These are phyloP conservation scores for Vultur gryphus DNA, from an alignment of 2,797 vertebrate genomes.

Conservation along the genomic window DNA sequence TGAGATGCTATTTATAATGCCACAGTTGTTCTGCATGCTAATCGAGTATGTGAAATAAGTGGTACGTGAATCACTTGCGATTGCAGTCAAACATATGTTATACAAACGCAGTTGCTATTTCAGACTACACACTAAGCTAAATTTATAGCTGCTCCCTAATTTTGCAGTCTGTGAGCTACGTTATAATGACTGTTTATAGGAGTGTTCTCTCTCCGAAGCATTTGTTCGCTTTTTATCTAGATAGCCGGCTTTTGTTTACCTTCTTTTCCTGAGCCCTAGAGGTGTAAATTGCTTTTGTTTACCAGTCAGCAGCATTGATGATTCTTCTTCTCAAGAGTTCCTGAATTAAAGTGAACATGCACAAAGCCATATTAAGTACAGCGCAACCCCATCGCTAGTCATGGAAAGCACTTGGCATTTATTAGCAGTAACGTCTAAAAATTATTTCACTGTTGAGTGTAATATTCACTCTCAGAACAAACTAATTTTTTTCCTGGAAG, in stretches of 20 bases:
- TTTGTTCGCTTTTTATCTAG: slow-evolving; percentile 5
- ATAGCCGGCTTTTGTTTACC: not conserved
- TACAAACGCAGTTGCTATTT: slow-evolving; percentile 17
- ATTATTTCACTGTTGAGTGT: not conserved
- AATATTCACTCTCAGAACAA: not conserved
- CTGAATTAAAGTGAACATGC: not conserved
- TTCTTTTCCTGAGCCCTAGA: not conserved
- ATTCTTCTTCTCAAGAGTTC: not conserved
- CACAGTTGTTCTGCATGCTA: not conserved
- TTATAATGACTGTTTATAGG: not conserved
- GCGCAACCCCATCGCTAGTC: not conserved
- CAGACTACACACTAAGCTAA: not conserved
- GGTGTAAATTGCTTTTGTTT: not conserved
- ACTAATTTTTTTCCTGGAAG: not conserved
- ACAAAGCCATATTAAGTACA: not conserved
- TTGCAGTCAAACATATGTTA: not conserved
- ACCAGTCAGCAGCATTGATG: not conserved
- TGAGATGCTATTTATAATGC: not conserved
- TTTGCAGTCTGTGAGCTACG: not conserved
- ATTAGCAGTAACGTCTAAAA: not conserved
- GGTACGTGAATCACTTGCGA: not conserved
- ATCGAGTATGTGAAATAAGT: not conserved
- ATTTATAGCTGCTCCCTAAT: not conserved
- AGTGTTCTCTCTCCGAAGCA: not conserved
- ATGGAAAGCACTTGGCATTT: not conserved